Conservation (phyloP, 1,140 invertebrate species). For the Chironomus striatipennis region DNA sequence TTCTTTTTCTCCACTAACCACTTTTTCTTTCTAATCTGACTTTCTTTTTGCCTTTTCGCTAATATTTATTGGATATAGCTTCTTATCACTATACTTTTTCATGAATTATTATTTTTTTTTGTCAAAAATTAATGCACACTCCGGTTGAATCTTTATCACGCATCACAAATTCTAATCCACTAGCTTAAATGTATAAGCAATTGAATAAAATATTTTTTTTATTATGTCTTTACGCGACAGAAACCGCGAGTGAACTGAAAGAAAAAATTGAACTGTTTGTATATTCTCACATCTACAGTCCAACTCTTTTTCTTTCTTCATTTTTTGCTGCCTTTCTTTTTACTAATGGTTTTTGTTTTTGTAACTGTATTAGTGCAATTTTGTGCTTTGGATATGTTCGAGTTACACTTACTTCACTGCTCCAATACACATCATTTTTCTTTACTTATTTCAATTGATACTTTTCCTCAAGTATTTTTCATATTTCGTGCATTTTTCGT, state of each 20-base stretch:
- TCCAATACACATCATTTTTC: too few species aligned
- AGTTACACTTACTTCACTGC: not conserved
- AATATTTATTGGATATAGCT: not conserved
- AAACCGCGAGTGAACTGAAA: constrained; percentile 6
- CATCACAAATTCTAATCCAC: too few species aligned
- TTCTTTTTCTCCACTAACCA: not conserved
- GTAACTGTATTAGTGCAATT: not conserved
- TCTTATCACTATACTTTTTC: too few species aligned
- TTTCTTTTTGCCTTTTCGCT: not conserved
- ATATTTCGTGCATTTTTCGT: not conserved
- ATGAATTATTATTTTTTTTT: too few species aligned
- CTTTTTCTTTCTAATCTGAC: not conserved
- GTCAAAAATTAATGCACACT: too few species aligned
- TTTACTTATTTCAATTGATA: not conserved
- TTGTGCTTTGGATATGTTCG: not conserved
- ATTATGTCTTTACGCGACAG: not conserved
- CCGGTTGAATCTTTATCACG: too few species aligned
- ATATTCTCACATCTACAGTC: not conserved
- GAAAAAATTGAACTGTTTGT: constrained; percentile 6
- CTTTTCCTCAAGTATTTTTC: not conserved
- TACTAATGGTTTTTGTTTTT: too few species aligned
- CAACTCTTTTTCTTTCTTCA: not conserved
- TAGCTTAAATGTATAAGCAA: too few species aligned
- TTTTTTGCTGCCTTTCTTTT: not conserved
- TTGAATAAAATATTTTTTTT: not conserved